These are phyloP conservation scores for Zophobas morio DNA, from an alignment of 1,140 invertebrate genomes.

Conservation along the genomic window DNA sequence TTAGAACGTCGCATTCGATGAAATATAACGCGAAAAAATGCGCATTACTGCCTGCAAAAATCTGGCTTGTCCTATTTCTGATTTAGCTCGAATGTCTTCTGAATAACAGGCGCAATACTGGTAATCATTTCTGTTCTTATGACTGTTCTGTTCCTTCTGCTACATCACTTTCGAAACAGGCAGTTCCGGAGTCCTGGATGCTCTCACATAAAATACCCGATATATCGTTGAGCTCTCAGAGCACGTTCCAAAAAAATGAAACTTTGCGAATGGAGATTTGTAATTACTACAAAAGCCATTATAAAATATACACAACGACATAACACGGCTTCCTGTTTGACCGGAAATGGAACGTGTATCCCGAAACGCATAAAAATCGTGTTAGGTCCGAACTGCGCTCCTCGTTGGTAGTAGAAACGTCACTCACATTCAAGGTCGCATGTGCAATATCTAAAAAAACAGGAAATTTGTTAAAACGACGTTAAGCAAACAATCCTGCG, in stretches of 20 bases:
- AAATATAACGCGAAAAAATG: too few species aligned
- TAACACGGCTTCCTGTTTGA: conserved; percentile 15
- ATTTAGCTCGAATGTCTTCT: neutral
- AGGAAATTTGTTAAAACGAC: conserved; percentile 22
- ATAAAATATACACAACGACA: conserved; percentile 1
- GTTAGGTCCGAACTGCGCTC: too few species aligned
- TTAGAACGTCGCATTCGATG: neutral
- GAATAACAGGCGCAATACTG: conserved; percentile 16
- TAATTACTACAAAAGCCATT: conserved; percentile 30
- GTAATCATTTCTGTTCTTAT: conserved; percentile 38
- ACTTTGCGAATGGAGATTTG: conserved; percentile 8
- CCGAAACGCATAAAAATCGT: conserved; percentile 12
- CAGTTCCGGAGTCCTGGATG: conserved; percentile 24
- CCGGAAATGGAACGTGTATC: conserved; percentile 25
- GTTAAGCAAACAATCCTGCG: conserved; percentile 7
- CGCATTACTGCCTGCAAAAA: neutral
- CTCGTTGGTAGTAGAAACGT: neutral
- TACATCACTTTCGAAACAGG: conserved; percentile 26
- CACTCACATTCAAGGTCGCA: neutral
- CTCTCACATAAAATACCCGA: conserved; percentile 28
- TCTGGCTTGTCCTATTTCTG: neutral
- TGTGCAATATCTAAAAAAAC: neutral
- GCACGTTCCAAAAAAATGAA: conserved; percentile 34
- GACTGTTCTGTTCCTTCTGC: conserved; percentile 33
- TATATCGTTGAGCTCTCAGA: conserved; percentile 24